These are phyloP conservation scores for Mercenaria mercenaria DNA, from an alignment of 1,140 invertebrate genomes.

Conservation along the genomic window DNA sequence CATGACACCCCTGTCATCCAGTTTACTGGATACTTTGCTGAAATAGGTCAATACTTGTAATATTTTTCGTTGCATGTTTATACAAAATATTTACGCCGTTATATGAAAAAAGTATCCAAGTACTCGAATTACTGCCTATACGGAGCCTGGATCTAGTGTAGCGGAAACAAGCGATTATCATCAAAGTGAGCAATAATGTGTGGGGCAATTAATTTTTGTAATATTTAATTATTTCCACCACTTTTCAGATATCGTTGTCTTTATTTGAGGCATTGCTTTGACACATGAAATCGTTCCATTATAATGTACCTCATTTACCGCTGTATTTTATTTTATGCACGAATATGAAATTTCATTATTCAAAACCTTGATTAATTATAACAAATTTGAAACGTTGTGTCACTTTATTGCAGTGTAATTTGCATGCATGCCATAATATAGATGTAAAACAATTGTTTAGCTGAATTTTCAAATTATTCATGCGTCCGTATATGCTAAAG, in stretches of 20 bases:
- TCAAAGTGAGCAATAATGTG: slow-evolving; percentile 11
- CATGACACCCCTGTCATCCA: no score
- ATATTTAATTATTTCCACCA: slow-evolving; percentile 35
- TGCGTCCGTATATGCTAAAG: no score
- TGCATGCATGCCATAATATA: no score
- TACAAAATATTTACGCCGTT: no score
- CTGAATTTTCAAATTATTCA: no score
- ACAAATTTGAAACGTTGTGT: background rate
- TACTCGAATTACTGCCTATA: background rate
- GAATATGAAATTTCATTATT: background rate
- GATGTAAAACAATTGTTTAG: no score
- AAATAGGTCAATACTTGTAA: no score
- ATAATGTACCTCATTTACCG: background rate
- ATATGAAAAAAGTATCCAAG: background rate
- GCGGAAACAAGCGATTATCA: slow-evolving; percentile 23
- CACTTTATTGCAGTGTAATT: background rate
- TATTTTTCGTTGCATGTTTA: no score
- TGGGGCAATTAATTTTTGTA: background rate
- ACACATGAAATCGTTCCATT: background rate
- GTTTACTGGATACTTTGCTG: no score
- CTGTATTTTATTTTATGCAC: background rate
- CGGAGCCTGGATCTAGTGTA: background rate
- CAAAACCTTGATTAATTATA: background rate
- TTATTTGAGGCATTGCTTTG: background rate
- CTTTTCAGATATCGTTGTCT: background rate